A percentile compares a stretch with the other conserved stretches of the same genome.
phyloP scores from a whole-genome alignment of 2,888 invertebrate genomes.

The Clepsis dumicolana region DNA sequence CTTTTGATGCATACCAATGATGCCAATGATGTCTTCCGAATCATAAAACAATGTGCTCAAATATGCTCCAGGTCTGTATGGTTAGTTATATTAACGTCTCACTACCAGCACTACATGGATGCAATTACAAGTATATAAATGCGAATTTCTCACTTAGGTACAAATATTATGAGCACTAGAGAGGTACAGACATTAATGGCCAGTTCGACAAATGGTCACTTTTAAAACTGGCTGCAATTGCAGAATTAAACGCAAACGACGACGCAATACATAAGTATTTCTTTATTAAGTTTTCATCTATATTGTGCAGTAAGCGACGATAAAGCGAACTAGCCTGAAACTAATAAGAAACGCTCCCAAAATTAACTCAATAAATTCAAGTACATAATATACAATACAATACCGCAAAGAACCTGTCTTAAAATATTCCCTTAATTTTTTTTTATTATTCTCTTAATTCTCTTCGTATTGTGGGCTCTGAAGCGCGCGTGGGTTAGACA shows the following conservation, averaged over 20 bases:
- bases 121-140: too few species aligned
- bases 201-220: too few species aligned
- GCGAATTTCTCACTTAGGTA: too few species aligned
- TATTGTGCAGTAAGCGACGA: background rate
- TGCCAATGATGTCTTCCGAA: constrained; percentile 3
- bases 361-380: background rate
- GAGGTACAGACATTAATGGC: too few species aligned
- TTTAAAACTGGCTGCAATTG: too few species aligned
- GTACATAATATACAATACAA: background rate
- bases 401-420: background rate
- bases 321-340: background rate
- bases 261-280: too few species aligned
- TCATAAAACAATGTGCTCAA: too few species aligned
- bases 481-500: constrained; percentile 2
- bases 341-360: background rate
- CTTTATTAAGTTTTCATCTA: background rate
- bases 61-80: too few species aligned
- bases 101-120: too few species aligned
- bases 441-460: constrained; percentile 3
- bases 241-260: too few species aligned
- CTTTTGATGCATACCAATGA: constrained; percentile 12
- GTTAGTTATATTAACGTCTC: too few species aligned
- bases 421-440: background rate
- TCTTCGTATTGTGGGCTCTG: background rate
- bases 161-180: too few species aligned